Base-by-base conservation (phyloP, 2,888 invertebrate species). In the Steinernema hermaphroditum region DNA sequence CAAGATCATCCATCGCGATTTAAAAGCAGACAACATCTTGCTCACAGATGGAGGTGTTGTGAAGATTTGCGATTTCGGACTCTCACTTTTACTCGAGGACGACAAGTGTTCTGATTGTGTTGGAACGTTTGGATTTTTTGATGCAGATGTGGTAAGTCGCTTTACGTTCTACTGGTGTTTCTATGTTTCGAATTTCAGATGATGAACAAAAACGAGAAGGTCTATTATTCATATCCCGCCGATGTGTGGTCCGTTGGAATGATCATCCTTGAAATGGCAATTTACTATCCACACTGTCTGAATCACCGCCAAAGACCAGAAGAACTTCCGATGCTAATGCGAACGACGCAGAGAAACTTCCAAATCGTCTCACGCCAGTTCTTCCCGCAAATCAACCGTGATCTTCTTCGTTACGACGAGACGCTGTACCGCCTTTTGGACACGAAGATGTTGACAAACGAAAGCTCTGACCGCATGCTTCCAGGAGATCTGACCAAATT, bases 41-140 rank as follows among this genome's bases (percentile, higher is more conserved):
- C 16, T 62, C 9, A n/a, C 62, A 1, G 16, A 29, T 32, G 62
- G 62, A n/a, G 62, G 62, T 27, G 62, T 62, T 16, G 32, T 62
- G 32, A 62, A 62, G 62, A 62, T 62, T 8, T 62, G 62, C 32
- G 62, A 62, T 16, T 62, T 62, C 34, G 62, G 62, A 9, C 32
- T 62, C 2, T 4, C 62, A 1, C 1, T 16, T 1, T 62, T 62
- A 16, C 32, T 62, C 12, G 62, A 62, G 19, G 1, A n/a, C 29
- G 62, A 62, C 19, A 29, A 2, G 29, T 32, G 29, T 32, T 1
- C 29, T 14, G 62, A 32, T 16, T 12, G 2, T 32, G 62, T 32
- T 2, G 62, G 62, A 1, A 62, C 62, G 6, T 16, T 14, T 8
- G 29, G 27, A 29, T 62, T 62, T 32, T 27, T 62, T 16, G 62